Evolutionary conservation across 64 coral and sea anemone genomes (phyloP).

Genomic region (Hydrozoanthus tunicans): DNA sequence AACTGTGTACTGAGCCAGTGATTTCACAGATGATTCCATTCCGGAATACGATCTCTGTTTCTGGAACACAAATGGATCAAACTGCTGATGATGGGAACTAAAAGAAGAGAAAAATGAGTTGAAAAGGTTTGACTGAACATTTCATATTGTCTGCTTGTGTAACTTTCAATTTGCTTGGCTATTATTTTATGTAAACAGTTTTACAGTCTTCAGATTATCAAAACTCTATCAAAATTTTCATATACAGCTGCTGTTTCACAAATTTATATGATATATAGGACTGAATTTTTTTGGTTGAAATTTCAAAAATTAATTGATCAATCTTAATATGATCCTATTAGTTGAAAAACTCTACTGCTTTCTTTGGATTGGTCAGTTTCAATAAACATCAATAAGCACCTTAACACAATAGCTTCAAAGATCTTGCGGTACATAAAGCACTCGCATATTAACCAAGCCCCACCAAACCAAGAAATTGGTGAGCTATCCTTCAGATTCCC

Average conservation of each 20-base stretch:
- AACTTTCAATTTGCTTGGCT: background rate
- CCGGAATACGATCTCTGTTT: constrained; percentile 82
- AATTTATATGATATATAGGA: no score
- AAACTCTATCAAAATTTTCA: no score
- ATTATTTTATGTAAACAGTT: no score
- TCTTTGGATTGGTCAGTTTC: no score
- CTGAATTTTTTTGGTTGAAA: no score
- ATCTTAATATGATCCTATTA: no score
- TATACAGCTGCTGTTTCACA: no score
- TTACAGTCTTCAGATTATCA: no score
- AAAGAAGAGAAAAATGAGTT: constrained; percentile 21
- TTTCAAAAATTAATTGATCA: no score
- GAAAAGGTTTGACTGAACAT: background rate
- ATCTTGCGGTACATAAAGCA: constrained; percentile 97
- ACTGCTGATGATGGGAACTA: constrained; percentile 82
- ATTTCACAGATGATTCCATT: constrained; percentile 58
- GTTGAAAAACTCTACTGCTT: no score
- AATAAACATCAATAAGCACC: constrained; percentile 33
- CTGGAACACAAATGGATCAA: constrained; percentile 93
- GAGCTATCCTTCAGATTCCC: constrained; percentile 67
- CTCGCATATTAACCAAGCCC: constrained; percentile 84
- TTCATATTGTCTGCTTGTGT: background rate
- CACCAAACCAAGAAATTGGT: constrained; percentile 72
- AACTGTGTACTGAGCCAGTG: constrained; percentile 66
- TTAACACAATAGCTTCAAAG: constrained; percentile 81